phyloP scores from a whole-genome alignment of 2,888 invertebrate species.

The Onthophagus sagittarius region DNA sequence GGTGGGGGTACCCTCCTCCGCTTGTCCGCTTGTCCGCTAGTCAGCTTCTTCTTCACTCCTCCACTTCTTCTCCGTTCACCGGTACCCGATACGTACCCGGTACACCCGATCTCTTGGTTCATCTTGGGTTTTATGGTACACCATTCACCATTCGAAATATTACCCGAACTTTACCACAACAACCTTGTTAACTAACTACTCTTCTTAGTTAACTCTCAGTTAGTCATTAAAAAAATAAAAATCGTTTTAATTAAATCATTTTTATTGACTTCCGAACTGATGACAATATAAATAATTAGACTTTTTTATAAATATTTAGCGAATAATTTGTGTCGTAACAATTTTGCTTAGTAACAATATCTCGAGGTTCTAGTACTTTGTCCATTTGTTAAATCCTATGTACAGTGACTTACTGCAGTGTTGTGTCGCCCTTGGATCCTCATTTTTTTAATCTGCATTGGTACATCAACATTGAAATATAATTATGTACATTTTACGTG shows the following conservation, averaged over 20 bases:
- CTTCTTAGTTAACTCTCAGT: too few relatives aligned
- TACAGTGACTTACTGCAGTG: not conserved
- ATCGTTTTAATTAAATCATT: conserved; percentile 24
- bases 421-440: not conserved
- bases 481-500: not conserved
- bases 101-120: too few relatives aligned
- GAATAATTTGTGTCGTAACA: conserved; percentile 28
- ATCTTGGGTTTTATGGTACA: too few relatives aligned
- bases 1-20: not conserved
- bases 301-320: conserved; percentile 20
- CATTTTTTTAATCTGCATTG: not conserved
- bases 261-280: conserved; percentile 19
- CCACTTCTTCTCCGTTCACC: not conserved
- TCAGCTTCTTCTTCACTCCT: not conserved
- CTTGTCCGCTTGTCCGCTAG: not conserved
- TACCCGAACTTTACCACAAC: too few relatives aligned
- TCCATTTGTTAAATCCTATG: conserved; percentile 8
- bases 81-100: too few relatives aligned
- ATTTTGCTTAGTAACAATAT: conserved; percentile 32
- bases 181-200: too few relatives aligned
- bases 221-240: too few relatives aligned
- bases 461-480: not conserved
- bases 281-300: conserved; percentile 24
- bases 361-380: conserved; percentile 28
- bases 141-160: not conserved